phyloP scores from a whole-genome alignment of 2,113 vertebrate species.

The Platanista minor region DNA sequence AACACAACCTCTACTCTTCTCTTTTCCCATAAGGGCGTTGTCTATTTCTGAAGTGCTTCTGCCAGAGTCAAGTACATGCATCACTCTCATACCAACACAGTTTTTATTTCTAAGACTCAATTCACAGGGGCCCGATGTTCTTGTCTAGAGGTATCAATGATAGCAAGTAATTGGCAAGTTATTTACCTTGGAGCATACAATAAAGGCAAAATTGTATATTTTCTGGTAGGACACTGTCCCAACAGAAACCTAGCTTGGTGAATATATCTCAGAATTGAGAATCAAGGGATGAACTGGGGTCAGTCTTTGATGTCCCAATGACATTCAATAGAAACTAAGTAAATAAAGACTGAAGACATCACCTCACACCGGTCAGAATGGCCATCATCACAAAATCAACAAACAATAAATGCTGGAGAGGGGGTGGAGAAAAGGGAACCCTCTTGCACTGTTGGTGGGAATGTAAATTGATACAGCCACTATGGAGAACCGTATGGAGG shows the following conservation, averaged over 20 bases:
- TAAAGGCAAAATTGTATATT: background rate
- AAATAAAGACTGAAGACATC: background rate
- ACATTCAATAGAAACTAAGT: background rate
- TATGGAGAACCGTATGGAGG: too few relatives aligned
- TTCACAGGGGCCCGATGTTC: background rate
- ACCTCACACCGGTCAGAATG: too few relatives aligned
- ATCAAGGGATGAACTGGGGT: background rate
- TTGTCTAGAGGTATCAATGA: background rate
- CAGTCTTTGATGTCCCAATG: background rate
- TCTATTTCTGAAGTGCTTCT: background rate
- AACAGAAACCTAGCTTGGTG: background rate
- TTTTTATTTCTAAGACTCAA: conserved; percentile 9
- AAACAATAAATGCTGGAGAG: too few relatives aligned
- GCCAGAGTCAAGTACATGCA: background rate
- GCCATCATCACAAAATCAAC: too few relatives aligned
- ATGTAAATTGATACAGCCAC: too few relatives aligned
- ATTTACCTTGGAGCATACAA: background rate
- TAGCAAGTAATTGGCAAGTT: background rate
- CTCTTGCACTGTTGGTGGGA: too few relatives aligned
- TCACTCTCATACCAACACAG: background rate
- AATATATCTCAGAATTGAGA: background rate
- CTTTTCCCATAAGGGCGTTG: background rate
- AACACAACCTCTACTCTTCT: background rate
- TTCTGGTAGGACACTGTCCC: background rate
- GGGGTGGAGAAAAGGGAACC: too few relatives aligned